phyloP scores from a whole-genome alignment of 2,797 vertebrate species.

The Galago senegalensis region DNA sequence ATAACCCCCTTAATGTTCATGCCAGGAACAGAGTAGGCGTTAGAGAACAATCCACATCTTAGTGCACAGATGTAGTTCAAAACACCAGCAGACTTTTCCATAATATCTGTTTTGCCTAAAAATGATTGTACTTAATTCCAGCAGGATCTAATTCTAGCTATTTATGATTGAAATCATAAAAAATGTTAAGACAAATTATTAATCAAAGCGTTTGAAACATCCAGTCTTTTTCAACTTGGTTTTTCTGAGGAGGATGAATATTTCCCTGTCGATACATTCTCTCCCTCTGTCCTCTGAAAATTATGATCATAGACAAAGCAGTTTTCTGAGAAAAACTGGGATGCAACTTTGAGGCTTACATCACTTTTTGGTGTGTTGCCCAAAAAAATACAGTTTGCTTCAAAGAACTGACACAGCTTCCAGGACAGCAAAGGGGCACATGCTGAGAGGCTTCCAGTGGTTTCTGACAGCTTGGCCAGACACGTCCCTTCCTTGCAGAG shows the following conservation, averaged over 20 bases:
- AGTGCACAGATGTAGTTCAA: conserved; percentile 3
- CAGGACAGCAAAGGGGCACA: conserved; percentile 84
- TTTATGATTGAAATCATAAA: conserved; percentile 46
- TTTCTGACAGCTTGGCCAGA: conserved; percentile 83
- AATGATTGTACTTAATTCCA: conserved; percentile 35
- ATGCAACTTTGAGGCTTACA: conserved; percentile 84
- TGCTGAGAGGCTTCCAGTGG: conserved; percentile 81
- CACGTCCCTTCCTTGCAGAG: conserved; percentile 78
- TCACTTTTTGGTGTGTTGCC: conserved; percentile 88
- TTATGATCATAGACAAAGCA: conserved; percentile 66
- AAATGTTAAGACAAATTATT: conserved; percentile 49
- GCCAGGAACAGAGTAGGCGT: neutral
- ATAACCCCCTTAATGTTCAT: neutral
- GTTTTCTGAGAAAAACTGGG: conserved; percentile 81
- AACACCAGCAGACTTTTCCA: neutral
- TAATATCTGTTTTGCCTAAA: conserved; percentile 28
- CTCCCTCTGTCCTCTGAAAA: conserved; percentile 25
- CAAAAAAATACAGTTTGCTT: conserved; percentile 88
- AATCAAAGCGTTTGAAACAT: conserved; percentile 45
- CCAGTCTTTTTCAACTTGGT: neutral
- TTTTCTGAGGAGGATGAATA: conserved; percentile 17
- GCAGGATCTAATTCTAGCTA: neutral
- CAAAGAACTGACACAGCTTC: conserved; percentile 86
- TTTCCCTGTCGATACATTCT: neutral
- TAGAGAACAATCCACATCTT: conserved; percentile 20